Evolutionary conservation across 2,113 vertebrate species (phyloP).

Genomic region (Aptenodytes patagonicus): DNA sequence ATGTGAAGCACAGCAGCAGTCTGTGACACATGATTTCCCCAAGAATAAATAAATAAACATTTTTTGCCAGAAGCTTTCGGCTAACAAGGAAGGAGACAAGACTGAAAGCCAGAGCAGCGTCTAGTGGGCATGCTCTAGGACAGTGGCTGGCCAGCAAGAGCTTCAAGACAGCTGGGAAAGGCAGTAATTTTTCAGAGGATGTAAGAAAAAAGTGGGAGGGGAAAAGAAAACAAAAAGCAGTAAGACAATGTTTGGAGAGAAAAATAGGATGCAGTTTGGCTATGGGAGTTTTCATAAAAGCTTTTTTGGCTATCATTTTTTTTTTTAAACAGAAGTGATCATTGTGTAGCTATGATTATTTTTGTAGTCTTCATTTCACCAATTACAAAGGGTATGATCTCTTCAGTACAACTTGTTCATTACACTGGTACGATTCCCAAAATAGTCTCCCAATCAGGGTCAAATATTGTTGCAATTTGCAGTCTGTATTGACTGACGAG

Average conservation of each 20-base stretch:
- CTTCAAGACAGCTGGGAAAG: neutral
- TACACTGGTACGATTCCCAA: neutral
- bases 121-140: neutral
- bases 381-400: neutral
- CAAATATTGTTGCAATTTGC: slow-evolving; percentile 42
- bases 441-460: slow-evolving; percentile 39
- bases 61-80: neutral
- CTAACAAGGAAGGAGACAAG: neutral
- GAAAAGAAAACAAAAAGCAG: neutral
- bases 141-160: neutral
- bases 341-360: neutral
- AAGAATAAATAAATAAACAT: neutral
- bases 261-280: neutral
- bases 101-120: neutral
- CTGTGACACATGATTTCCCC: neutral
- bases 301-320: neutral
- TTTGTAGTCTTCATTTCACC: neutral
- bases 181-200: neutral
- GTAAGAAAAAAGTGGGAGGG: neutral
- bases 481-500: slow-evolving; percentile 37
- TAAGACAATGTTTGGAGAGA: neutral
- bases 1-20: neutral
- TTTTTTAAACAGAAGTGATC: neutral
- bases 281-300: neutral
- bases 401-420: slow-evolving; percentile 22